Percentiles rank a stretch among this genome's conserved stretches.
Evolutionary conservation across 92 coral and sea anemone genomes (phyloP).

Genomic region (Porites lobata): DNA sequence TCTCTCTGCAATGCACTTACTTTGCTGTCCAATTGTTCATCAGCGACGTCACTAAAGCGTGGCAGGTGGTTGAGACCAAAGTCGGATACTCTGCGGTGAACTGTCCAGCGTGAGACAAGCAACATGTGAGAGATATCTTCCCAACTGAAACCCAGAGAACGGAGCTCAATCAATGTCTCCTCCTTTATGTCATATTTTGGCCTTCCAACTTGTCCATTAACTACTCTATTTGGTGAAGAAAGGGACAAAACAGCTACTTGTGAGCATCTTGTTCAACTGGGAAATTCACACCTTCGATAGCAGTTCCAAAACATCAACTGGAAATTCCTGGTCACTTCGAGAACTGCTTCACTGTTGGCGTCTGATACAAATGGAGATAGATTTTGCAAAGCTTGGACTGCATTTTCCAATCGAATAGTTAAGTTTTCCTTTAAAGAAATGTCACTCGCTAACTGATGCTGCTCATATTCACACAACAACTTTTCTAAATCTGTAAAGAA

Average conservation of each 20-base stretch:
- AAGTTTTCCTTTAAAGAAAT: slow-evolving; percentile 41
- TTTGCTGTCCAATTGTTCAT: slow-evolving; percentile 57
- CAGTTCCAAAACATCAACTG: too few species aligned
- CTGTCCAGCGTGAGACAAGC: slow-evolving; percentile 68
- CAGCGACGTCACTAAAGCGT: slow-evolving; percentile 55
- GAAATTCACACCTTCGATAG: too few species aligned
- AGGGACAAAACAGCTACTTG: slow-evolving; percentile 64
- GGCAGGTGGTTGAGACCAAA: slow-evolving; percentile 55
- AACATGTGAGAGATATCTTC: slow-evolving; percentile 58
- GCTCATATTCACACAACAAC: slow-evolving; percentile 51
- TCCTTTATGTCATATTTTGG: slow-evolving; percentile 64
- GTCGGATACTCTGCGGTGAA: slow-evolving; percentile 60
- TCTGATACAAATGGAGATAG: too few species aligned
- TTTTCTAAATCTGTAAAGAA: slow-evolving; percentile 55
- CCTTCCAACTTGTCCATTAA: slow-evolving; percentile 52
- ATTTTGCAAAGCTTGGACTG: too few species aligned
- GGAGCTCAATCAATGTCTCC: slow-evolving; percentile 63
- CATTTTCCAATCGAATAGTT: not conserved
- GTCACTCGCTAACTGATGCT: slow-evolving; percentile 36
- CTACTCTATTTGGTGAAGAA: slow-evolving; percentile 45
- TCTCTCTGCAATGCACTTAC: slow-evolving; percentile 41
- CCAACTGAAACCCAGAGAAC: slow-evolving; percentile 67
- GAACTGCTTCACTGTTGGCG: too few species aligned
- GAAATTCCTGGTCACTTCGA: too few species aligned
- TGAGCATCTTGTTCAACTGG: not conserved